These are phyloP conservation scores for Marisa cornuarietis DNA, from an alignment of 1,140 invertebrate species.

Conservation along the genomic window DNA sequence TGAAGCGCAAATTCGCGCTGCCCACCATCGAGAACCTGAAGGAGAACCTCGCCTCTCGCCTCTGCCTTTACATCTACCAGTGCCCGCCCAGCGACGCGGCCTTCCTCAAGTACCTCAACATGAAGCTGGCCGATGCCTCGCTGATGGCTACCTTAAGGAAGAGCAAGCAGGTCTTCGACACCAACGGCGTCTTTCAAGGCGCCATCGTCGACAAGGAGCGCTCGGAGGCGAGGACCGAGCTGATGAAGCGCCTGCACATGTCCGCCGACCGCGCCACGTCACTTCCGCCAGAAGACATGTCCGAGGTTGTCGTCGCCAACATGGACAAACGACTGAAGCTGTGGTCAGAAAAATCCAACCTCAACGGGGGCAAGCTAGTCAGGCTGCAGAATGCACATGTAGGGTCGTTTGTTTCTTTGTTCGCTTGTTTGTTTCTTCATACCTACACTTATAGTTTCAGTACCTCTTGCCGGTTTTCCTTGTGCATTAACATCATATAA, in stretches of 20 bases:
- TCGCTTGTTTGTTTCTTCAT: no score
- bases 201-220: conserved; percentile 1
- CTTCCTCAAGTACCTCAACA: conserved; percentile 37
- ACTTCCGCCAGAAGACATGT: conserved; percentile 32
- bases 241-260: conserved; percentile 39
- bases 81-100: conserved; percentile 21
- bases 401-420: no score
- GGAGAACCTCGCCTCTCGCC: conserved; percentile 26
- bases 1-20: conserved; percentile 28
- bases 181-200: background rate
- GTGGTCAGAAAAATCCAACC: conserved; percentile 24
- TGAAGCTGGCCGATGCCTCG: conserved; percentile 27
- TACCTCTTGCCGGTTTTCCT: no score
- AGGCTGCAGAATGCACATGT: conserved; percentile 10
- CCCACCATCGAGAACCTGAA: conserved; percentile 24
- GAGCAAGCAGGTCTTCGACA: conserved; percentile 3
- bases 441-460: no score
- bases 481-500: no score
- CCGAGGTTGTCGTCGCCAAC: conserved; percentile 31
- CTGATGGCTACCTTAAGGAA: conserved; percentile 8
- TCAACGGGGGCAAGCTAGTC: conserved; percentile 28
- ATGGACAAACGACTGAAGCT: conserved; percentile 30
- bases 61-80: conserved; percentile 39
- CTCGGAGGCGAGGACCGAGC: background rate
- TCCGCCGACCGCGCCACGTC: conserved; percentile 19